Evolutionary conservation across 1,140 invertebrate species (phyloP).

Genomic region (Magallana angulata): DNA sequence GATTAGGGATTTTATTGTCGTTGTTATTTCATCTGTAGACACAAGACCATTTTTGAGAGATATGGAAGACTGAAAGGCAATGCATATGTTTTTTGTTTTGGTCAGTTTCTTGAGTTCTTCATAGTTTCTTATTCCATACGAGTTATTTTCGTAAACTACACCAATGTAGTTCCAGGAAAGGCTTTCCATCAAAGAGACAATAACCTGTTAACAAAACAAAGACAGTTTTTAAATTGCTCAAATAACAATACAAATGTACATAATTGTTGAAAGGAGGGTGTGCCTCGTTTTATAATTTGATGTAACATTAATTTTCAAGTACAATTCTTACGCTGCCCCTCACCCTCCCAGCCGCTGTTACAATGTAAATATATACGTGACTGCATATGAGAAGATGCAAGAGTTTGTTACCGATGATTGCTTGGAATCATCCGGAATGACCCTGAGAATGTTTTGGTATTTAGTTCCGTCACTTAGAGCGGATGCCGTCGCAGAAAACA

Average conservation of each 20-base stretch:
- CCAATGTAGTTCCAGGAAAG: slow-evolving; percentile 46
- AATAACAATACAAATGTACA: no score
- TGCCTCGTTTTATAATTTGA: no score
- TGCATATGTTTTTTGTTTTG: slow-evolving; percentile 28
- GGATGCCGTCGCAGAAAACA: slow-evolving; percentile 33
- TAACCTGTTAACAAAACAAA: background rate
- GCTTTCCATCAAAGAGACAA: slow-evolving; percentile 5
- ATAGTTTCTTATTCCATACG: slow-evolving; percentile 38
- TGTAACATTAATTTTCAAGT: no score
- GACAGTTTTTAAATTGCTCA: no score
- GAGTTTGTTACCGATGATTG: slow-evolving; percentile 23
- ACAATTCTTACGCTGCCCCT: no score
- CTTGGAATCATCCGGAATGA: slow-evolving; percentile 10
- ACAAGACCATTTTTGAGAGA: slow-evolving; percentile 14
- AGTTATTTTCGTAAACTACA: slow-evolving; percentile 46
- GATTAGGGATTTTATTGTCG: background rate
- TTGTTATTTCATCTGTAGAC: background rate
- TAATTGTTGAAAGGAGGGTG: no score
- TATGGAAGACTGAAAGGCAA: background rate
- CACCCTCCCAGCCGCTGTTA: no score
- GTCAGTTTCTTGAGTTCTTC: background rate
- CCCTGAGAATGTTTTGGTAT: slow-evolving; percentile 29
- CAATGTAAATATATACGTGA: no score
- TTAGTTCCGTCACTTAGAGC: background rate
- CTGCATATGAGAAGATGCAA: no score